Conservation (phyloP, 2,797 vertebrate species). For the Crypturellus tataupa region DNA sequence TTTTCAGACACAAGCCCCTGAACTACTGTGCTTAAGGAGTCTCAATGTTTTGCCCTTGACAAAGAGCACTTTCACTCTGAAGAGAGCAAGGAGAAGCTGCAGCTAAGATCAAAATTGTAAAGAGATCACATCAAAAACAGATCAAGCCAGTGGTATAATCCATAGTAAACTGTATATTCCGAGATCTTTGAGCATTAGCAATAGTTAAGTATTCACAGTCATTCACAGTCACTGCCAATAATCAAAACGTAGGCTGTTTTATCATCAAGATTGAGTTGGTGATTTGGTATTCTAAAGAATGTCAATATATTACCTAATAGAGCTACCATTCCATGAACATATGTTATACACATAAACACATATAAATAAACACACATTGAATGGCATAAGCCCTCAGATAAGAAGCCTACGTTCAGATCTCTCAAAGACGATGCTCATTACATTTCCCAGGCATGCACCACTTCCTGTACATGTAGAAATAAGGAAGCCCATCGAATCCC, state of each 20-base stretch:
- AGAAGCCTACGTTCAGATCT: neutral
- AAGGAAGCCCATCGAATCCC: neutral
- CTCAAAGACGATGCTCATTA: neutral
- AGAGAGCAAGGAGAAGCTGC: slow-evolving; percentile 1
- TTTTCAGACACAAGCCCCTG: slow-evolving; percentile 24
- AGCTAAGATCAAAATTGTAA: neutral
- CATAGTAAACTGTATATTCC: neutral
- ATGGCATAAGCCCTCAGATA: neutral
- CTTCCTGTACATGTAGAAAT: neutral
- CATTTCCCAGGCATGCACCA: neutral
- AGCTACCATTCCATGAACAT: neutral
- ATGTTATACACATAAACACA: fast-evolving
- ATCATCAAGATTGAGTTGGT: neutral
- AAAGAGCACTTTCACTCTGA: slow-evolving; percentile 19
- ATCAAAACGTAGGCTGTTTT: neutral
- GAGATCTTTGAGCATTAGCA: neutral
- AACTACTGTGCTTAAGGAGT: slow-evolving; percentile 1
- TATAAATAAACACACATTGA: neutral
- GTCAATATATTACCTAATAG: neutral
- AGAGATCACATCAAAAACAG: neutral
- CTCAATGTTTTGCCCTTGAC: neutral
- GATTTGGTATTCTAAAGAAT: neutral
- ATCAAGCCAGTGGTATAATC: neutral
- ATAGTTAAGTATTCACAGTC: neutral
- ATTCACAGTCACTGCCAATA: neutral